phyloP scores from a whole-genome alignment of 2,113 vertebrate species.

The Hydrochoerus hydrochaeris region DNA sequence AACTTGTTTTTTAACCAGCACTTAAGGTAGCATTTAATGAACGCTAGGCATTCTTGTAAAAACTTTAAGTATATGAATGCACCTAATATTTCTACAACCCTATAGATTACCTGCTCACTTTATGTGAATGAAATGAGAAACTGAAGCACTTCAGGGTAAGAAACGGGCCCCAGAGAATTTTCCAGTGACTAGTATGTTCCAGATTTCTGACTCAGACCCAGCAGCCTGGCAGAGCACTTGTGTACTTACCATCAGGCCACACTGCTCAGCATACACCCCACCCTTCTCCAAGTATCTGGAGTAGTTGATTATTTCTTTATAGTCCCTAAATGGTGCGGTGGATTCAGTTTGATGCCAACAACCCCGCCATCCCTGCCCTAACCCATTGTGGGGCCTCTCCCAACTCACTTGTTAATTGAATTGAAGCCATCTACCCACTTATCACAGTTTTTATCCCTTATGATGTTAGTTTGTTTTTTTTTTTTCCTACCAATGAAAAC shows the following conservation, averaged over 20 bases:
- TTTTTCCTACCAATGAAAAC: background rate
- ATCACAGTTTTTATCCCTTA: background rate
- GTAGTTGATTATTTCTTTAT: background rate
- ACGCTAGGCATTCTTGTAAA: background rate
- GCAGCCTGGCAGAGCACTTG: background rate
- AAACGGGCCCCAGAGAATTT: background rate
- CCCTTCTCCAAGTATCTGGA: background rate
- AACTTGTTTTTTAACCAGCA: background rate
- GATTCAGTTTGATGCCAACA: fast-evolving
- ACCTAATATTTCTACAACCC: background rate
- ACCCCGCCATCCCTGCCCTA: background rate
- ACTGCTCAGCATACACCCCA: fast-evolving
- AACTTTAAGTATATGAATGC: background rate
- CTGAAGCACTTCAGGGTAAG: background rate
- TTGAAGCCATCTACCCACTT: background rate
- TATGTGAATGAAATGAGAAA: background rate
- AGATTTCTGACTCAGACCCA: background rate
- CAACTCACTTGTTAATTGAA: background rate
- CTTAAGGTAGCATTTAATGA: background rate
- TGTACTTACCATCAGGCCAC: background rate
- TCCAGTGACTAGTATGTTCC: fast-evolving
- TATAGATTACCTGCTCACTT: background rate
- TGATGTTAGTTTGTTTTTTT: fast-evolving
- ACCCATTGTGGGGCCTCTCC: background rate
- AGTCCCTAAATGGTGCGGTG: too few relatives aligned